These are phyloP conservation scores for Octopus sinensis DNA, from an alignment of 1,140 invertebrate genomes.

Conservation along the genomic window DNA sequence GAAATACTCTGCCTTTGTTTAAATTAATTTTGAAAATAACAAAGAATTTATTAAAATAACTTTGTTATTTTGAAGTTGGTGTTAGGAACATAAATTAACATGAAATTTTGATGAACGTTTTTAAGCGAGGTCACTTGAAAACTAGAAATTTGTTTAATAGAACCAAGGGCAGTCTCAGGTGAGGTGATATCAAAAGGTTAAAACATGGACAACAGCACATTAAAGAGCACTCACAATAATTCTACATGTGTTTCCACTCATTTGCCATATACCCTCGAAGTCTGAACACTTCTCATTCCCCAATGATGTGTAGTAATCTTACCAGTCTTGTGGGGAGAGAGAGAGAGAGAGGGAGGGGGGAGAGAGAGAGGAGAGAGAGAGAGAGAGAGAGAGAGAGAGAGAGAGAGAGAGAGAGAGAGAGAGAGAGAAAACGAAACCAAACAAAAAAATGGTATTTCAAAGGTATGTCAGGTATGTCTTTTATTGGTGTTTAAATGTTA, in stretches of 20 bases:
- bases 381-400: not conserved
- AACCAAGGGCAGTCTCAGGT: not conserved
- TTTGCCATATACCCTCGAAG: not conserved
- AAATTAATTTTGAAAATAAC: no score
- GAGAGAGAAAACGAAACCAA: not conserved
- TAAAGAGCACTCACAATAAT: not conserved
- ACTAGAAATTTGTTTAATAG: no score
- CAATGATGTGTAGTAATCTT: not conserved
- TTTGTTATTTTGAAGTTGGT: no score
- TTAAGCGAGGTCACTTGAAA: no score
- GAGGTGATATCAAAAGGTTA: not conserved
- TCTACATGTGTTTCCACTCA: not conserved
- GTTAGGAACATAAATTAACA: no score
- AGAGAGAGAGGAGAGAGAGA: not conserved
- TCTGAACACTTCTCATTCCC: not conserved
- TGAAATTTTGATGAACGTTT: no score
- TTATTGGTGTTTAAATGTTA: no score
- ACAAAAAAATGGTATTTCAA: no score
- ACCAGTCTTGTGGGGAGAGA: not conserved
- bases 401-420: not conserved
- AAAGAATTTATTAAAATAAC: no score
- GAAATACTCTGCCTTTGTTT: no score
- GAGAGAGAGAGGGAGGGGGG: not conserved
- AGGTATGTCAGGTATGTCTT: no score
- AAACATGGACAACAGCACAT: not conserved